Base-by-base conservation (phyloP, 2,888 invertebrate species). In the Ichneumoninae sp. region DNA sequence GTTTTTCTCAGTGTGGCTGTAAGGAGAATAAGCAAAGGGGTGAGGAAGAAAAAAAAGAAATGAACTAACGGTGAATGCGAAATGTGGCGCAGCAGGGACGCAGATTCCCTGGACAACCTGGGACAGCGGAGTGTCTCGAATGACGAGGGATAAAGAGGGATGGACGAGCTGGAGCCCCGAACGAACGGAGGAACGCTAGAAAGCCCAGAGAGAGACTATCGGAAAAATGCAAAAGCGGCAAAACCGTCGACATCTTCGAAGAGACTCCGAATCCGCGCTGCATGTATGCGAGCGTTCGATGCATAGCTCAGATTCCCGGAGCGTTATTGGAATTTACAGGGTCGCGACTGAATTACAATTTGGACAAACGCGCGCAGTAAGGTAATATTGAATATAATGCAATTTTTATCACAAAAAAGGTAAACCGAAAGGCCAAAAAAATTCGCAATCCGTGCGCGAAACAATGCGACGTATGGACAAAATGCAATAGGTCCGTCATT, bases 261-360 rank as follows among this genome's bases (percentile, higher is more conserved):
- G 50, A 33, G n/a, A 47, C 47, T 65, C 40, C n/a, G 68, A 50
- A 71, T 83, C 71, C 65, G 47, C 70, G 66, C 50, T 10, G 47
- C 74, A 22, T 70, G 60, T 50, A 10, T 26, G 75, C 83, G 22
- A 19, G 47, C 70, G 16, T 65, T 50, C 78, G 62, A 47, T 70
- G 68, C 70, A 80, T 80, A 68, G 71, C 26, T 50, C 76, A 69
- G 52, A 83, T 83, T 76, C 83, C 76, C 52, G 72, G 65, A 74
- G 74, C 30, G 30, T 81, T 74, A 74, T 74, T 54, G 74, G 69
- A 65, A 54, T 47, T 69, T n/a, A 47, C 57, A 57, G 57, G 19
- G 16, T 68, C 47, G 33, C 33, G 13, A 7, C 13, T 30, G 52
- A 1, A 72, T 80, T 16, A 80, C 71, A 80, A 60, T 57, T 47